Base-by-base conservation (phyloP, 1,140 invertebrate genomes). In the Thalassaphorura encarpata region DNA sequence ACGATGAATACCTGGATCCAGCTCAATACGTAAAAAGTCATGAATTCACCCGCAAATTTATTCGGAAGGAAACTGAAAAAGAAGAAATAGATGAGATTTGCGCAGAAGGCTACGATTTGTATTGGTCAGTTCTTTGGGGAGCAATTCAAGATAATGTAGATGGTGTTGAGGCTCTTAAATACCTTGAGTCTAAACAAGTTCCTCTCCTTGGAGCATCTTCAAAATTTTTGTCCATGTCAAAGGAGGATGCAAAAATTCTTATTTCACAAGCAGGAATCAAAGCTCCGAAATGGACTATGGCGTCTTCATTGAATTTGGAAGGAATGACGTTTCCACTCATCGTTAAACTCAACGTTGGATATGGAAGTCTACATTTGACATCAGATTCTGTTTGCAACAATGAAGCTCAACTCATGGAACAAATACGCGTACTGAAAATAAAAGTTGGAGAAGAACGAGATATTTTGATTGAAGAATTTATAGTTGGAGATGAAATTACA, bases 381-480 rank as follows among this genome's bases (percentile, higher is more conserved):
- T 15, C 8, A 11, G 16, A 21, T 26, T 49, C 47, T 23, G 8
- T 49, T 19, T 49, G 47, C 47, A 15, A 49, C 23, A 29, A 21
- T 29, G 47, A 26, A 24, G 47, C 31, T 8, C 47, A 49, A 29
- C 8, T 49, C 13, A 13, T 8, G 42, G 18, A n/a, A 18, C 11
- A 6, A 8, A 8, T 11, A 13, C 11, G 42, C 42, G 42, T 18
- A 11, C n/a, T 36, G 33, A 13, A 49, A 29, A 21, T 28, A 8
- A 8, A 8, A 8, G 16, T 11, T 8, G 19, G 19, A 18, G 18
- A n/a, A 18, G 11, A 6, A 8, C 19, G 11, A 13, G 42, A 45
- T 18, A 21, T 49, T 15, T 15, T 49, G 23, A 28, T 49, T 23
- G 47, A 49, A 21, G 47, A 49, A 49, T 49, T 49, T 29, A 28